Evolutionary conservation across 2,888 invertebrate species (phyloP).

Genomic region (Drosophila siamana): DNA sequence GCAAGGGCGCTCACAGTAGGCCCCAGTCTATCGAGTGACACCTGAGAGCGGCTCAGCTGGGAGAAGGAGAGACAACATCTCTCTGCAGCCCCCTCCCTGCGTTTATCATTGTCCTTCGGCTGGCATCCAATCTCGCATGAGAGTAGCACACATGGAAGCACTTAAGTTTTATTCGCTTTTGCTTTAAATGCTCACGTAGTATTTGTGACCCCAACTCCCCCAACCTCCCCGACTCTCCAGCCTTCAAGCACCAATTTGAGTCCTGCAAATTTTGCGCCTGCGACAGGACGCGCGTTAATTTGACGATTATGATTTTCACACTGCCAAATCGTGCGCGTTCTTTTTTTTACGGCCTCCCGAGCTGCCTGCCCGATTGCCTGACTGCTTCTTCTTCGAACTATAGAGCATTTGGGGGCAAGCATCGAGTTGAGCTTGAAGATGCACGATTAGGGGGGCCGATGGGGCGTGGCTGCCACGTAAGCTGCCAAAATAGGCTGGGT

Average conservation of each 20-base stretch:
- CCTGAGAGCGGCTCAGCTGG: constrained; percentile 58
- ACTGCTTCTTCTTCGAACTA: background rate
- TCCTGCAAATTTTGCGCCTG: constrained; percentile 55
- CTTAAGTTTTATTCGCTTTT: constrained; percentile 73
- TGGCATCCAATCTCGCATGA: constrained; percentile 8
- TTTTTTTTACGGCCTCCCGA: constrained; percentile 27
- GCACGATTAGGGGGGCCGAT: constrained; percentile 5
- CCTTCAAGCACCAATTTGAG: constrained; percentile 60
- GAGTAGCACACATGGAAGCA: constrained; percentile 50
- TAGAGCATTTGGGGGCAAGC: constrained; percentile 9
- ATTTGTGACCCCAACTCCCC: constrained; percentile 34
- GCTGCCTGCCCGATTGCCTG: too few species aligned
- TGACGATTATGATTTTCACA: constrained; percentile 78
- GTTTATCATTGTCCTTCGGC: too few species aligned
- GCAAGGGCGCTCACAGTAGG: constrained; percentile 8
- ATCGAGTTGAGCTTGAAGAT: background rate
- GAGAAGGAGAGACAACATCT: background rate
- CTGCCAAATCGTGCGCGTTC: constrained; percentile 51
- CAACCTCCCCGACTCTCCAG: constrained; percentile 5
- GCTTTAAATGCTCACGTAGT: constrained; percentile 76
- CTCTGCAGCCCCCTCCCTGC: background rate
- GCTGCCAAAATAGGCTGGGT: constrained; percentile 50
- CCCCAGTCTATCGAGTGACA: constrained; percentile 48
- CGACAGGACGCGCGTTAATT: constrained; percentile 63
- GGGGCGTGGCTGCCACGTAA: constrained; percentile 27